phyloP scores from a whole-genome alignment of 1,140 invertebrate species.

The Calosoma granatense region DNA sequence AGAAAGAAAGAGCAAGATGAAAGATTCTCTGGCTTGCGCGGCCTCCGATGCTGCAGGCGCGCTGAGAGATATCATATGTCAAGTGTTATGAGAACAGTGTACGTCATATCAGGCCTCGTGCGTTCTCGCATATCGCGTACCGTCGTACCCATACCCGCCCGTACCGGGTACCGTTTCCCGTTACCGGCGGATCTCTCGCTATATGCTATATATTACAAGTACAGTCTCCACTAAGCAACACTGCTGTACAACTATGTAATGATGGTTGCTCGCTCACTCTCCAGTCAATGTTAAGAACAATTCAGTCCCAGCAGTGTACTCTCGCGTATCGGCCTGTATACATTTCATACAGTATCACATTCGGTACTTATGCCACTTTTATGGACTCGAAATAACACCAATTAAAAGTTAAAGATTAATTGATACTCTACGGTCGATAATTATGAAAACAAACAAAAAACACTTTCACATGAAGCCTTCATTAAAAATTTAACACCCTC shows the following conservation, averaged over 20 bases:
- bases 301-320: too few species aligned
- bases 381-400: too few species aligned
- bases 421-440: background rate
- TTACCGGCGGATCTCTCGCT: background rate
- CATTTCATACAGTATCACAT: too few species aligned
- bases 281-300: too few species aligned
- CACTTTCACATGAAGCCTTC: background rate
- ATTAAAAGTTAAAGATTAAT: conserved; percentile 9
- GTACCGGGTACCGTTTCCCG: background rate
- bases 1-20: background rate
- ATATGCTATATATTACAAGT: too few species aligned
- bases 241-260: too few species aligned
- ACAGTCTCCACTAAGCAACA: too few species aligned
- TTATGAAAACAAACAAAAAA: background rate
- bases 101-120: background rate
- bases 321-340: too few species aligned
- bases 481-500: background rate
- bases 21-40: background rate
- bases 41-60: background rate
- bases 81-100: background rate
- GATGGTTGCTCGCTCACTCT: too few species aligned
- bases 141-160: background rate
- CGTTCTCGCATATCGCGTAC: background rate
- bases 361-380: too few species aligned
- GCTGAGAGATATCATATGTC: conserved; percentile 1